Evolutionary conservation across 2,888 invertebrate species (phyloP), one percentile per base, ranked within the genome.

Genomic region (Heteropelma amictum): DNA sequence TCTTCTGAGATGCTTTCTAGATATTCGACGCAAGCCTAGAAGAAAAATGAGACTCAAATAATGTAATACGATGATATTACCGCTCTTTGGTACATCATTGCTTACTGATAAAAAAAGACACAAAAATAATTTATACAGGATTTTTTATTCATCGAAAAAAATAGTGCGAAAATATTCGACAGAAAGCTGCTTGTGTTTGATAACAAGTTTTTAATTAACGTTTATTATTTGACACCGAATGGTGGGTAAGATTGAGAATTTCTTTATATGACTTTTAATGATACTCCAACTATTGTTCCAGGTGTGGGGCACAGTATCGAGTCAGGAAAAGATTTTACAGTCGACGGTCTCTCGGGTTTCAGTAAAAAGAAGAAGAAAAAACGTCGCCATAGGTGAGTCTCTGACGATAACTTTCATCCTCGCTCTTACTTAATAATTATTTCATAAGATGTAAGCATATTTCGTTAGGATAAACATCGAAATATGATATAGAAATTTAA

Each of bases 331-430:
- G 96, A 96, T 87, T 96, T 95, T 90, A 93, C 95, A 64, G 93
- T 95, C 77, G 96, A 96, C 88, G 95, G 95, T 7, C 92, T 96
- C 78, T 93, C 93, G 79, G 94, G 94, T 71, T 95, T 94, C 90
- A 95, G 93, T 86, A 95, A 95, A 87, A 97, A 97, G 92, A 97
- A 97, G 90, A 97, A 97, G 92, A 97, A 97, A 93, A 97, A 97
- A 91, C 93, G 97, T 87, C 93, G 97, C 87, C 97, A 97, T 92
- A 95, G 96, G 96, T 96, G 92, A 92, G 90, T 91, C 89, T 89
- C 85, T 85, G 80, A 78, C 53, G 78, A 79, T 79, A 82, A 83
- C 63, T 77, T 10, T 45, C 14, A 33, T 54, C 12, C 19, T 28
- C 17, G 2, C 6, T 17, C 14, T 42, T 19, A 17, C 6, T 7